Evolutionary conservation across 2,888 invertebrate species (phyloP), one percentile per base, ranked within the genome.

Genomic region (Eupithecia tripunctaria): DNA sequence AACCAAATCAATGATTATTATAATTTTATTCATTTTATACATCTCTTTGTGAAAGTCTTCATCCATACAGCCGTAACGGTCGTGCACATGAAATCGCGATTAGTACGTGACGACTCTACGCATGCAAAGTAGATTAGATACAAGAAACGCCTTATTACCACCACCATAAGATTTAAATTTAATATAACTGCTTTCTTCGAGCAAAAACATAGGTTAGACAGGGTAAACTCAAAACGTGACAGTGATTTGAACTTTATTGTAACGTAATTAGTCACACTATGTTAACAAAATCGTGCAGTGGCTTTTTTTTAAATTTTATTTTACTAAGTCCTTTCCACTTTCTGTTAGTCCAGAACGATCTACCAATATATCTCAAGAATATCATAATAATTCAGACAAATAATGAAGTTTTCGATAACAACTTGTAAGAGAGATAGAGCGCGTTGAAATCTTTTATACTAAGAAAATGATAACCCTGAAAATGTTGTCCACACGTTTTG

Each of bases 1-100:
- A n/a, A n/a, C n/a, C n/a, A n/a, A 32, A 6, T 32, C 32, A 6
- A 32, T 32, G 6, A 32, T 32, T 4, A 6, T 32, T 6, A 32
- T 32, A 32, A 60, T 29, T 60, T 60, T 2, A 29, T 29, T 18
- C 29, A 29, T 60, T 67, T 63, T 21, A 25, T 25, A 56, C 25
- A 25, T 25, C 25, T 68, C 66, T 82, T 82, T 82, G 86, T 85
- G 88, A 89, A 88, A 89, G 88, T 84, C 76, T 72, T 70, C 75
- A 76, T 73, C 71, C 75, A 78, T 78, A 84, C 84, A 72, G 60
- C 70, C 79, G 82, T 78, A 79, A 84, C 84, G 82, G 84, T 86
- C 84, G 85, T 82, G 86, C 82, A 78, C 83, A 79, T 77, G 77
- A 82, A 73, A 81, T 75, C 77, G 77, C 76, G 77, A 78, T 75